Evolutionary conservation across 2,888 invertebrate genomes (phyloP).

Genomic region (Dexiosoma caninum): DNA sequence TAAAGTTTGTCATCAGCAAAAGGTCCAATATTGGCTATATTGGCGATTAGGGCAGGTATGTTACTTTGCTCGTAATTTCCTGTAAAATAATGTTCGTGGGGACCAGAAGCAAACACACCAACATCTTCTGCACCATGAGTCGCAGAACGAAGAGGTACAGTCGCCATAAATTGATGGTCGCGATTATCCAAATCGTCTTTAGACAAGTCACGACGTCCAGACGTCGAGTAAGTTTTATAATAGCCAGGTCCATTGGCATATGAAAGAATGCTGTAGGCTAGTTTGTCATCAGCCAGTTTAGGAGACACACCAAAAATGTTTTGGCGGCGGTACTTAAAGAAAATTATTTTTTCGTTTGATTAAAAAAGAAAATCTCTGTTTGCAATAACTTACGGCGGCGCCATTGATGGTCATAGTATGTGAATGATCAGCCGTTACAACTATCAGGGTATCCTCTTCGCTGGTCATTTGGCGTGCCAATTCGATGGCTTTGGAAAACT

Average conservation of each 20-base stretch:
- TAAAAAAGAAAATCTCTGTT: too few species aligned
- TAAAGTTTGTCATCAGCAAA: conserved; percentile 60
- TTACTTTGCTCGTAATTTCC: conserved; percentile 88
- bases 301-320: conserved; percentile 79
- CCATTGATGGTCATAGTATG: conserved; percentile 88
- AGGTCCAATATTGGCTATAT: conserved; percentile 84
- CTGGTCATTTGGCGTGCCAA: conserved; percentile 81
- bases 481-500: conserved; percentile 84
- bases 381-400: conserved; percentile 81
- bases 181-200: conserved; percentile 66
- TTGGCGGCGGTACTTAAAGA: conserved; percentile 77
- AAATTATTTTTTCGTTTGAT: too few species aligned
- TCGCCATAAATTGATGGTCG: conserved; percentile 79
- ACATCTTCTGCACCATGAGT: conserved; percentile 90
- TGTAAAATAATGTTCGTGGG: conserved; percentile 86
- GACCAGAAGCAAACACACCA: conserved; percentile 85
- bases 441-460: conserved; percentile 84
- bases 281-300: conserved; percentile 80
- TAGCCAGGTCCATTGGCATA: conserved; percentile 88
- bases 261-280: conserved; percentile 84
- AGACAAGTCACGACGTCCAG: conserved; percentile 66
- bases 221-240: conserved; percentile 69
- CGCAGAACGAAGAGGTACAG: conserved; percentile 80
- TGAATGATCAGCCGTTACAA: conserved; percentile 89
- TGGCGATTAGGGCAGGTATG: conserved; percentile 86